These are phyloP conservation scores for Octodon degus DNA, from an alignment of 2,113 vertebrate genomes.

Conservation along the genomic window DNA sequence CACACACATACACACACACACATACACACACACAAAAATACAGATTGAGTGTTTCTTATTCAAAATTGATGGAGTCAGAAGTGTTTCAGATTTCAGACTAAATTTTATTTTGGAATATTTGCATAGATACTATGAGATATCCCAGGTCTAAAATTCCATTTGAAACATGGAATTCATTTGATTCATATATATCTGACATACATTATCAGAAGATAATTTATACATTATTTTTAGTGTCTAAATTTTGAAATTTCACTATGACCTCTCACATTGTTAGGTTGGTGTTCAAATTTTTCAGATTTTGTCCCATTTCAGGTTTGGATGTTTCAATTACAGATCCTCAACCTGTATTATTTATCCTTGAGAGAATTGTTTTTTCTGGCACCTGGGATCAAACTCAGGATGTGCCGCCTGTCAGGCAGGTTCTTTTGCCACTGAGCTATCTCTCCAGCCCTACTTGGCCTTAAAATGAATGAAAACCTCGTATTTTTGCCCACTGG, in stretches of 20 bases:
- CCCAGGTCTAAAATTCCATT: neutral
- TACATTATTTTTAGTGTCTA: neutral
- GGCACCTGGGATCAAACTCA: no score
- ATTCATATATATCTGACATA: neutral
- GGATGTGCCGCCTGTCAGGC: no score
- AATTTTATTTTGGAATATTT: neutral
- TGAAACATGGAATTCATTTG: neutral
- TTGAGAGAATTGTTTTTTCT: no score
- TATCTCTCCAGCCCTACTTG: no score
- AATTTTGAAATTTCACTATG: neutral
- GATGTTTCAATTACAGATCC: neutral
- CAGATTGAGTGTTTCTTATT: neutral
- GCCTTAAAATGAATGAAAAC: neutral
- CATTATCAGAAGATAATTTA: neutral
- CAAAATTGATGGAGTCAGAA: neutral
- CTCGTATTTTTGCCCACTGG: neutral
- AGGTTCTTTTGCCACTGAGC: no score
- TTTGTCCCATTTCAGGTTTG: neutral
- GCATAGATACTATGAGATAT: neutral
- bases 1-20: neutral
- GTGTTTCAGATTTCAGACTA: neutral
- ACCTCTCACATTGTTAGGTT: neutral
- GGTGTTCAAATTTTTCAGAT: neutral
- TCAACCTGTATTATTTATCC: neutral
- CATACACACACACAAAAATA: neutral